Evolutionary conservation across 2,797 vertebrate species (phyloP), one percentile per base, ranked within the genome.

Genomic region (Etheostoma nigrum): DNA sequence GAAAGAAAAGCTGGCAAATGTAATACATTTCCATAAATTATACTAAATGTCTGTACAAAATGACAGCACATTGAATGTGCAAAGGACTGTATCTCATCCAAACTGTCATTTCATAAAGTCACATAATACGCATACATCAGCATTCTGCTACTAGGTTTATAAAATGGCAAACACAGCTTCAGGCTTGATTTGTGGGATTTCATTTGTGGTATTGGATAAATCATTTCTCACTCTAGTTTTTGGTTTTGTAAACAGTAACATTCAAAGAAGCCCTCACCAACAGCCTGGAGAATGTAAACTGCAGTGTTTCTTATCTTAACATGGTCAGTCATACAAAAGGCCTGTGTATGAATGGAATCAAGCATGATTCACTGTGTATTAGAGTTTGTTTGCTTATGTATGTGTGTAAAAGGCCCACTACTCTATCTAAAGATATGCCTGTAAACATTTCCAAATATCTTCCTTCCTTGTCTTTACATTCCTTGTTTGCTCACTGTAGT

Each of bases 191-290:
- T 53, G 51, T 61, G 23, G 77, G 36, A 52, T 74, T 76, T 52
- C 54, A 64, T 75, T 53, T 49, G 51, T 61, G 23, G 77, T 36
- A 52, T 72, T 76, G 48, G 58, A 64, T 75, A 44, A 65, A 82
- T 81, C 47, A 42, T 33, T 76, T 84, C 64, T 70, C 68, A 19
- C 48, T 67, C 55, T 14, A 81, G 48, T 80, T 84, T 92, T 91
- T 91, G 84, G 83, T 90, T 90, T 93, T 91, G 92, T 93, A 93
- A 93, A 94, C 88, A 83, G 84, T 83, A 85, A 92, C 88, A 89
- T 91, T 93, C 82, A 88, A 75, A 87, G 48, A 76, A 55, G 33
- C 81, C 73, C 73, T 74, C 49, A 55, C 65, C 5, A 53, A 80
- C 53, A 55, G 73, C 79, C 69, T 65, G 66, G 58, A 59, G 42